These are phyloP conservation scores for Sebastes diploproa DNA, from an alignment of 2,797 vertebrate species.

Conservation along the genomic window DNA sequence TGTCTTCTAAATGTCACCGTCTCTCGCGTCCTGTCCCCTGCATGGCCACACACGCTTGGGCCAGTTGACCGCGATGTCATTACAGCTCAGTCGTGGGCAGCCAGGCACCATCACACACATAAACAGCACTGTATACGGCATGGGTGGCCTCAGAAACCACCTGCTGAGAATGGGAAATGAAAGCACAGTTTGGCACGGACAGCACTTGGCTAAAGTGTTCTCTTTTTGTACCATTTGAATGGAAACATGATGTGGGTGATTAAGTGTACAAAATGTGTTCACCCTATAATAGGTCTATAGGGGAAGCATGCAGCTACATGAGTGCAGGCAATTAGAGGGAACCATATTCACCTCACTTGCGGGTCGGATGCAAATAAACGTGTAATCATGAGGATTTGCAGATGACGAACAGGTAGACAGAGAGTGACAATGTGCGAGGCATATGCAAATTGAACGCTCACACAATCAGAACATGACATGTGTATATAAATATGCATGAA, in stretches of 20 bases:
- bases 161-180: conserved; percentile 31
- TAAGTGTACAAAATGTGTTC: not conserved
- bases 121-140: not conserved
- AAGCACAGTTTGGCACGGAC: conserved; percentile 1
- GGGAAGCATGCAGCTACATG: not conserved
- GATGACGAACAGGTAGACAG: not conserved
- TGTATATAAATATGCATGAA: conserved; percentile 46
- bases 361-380: conserved; percentile 18
- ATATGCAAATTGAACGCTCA: conserved; percentile 21
- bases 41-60: conserved; percentile 12
- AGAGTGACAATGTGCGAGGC: conserved; percentile 2
- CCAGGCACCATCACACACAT: conserved; percentile 7
- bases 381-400: conserved; percentile 7
- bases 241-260: conserved; percentile 17
- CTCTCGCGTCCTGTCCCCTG: conserved; percentile 9
- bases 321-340: not conserved
- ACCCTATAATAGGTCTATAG: not conserved
- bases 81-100: conserved; percentile 23
- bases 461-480: conserved; percentile 15
- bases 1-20: conserved; percentile 42
- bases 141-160: not conserved
- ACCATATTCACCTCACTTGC: not conserved
- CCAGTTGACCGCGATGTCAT: conserved; percentile 33
- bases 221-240: not conserved
- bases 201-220: conserved; percentile 4